These are phyloP conservation scores for Heteromormyrus szaboi DNA, from an alignment of 2,797 vertebrate genomes.

Conservation along the genomic window DNA sequence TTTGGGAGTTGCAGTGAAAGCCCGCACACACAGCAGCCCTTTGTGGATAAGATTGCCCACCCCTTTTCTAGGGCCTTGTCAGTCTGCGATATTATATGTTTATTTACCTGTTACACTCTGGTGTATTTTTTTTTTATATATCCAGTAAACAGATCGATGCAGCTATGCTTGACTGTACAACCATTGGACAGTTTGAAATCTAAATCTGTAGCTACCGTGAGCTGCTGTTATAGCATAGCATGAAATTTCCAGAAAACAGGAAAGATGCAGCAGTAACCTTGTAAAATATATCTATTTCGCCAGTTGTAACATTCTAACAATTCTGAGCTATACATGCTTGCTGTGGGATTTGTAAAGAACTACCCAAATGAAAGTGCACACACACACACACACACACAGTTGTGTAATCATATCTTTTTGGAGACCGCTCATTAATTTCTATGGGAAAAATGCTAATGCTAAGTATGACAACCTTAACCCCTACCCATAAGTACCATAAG, in stretches of 20 bases:
- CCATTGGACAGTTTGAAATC: not conserved
- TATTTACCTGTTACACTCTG: not conserved
- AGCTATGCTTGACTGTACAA: not conserved
- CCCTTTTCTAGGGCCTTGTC: not conserved
- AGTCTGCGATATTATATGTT: not conserved
- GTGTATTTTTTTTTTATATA: not conserved
- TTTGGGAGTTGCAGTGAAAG: not conserved
- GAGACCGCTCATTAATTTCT: not conserved
- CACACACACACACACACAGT: not conserved
- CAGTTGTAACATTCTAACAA: not conserved
- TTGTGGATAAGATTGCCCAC: not conserved
- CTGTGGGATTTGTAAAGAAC: not conserved
- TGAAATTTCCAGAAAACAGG: not conserved
- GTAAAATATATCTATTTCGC: not conserved
- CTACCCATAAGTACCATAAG: not conserved
- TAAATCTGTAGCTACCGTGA: not conserved
- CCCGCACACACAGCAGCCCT: not conserved
- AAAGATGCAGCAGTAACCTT: not conserved
- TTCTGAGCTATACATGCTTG: not conserved
- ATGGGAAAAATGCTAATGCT: not conserved
- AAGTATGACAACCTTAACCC: not conserved
- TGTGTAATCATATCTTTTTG: not conserved
- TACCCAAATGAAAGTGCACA: not conserved
- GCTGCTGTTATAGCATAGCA: not conserved
- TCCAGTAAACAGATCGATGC: not conserved